These are phyloP conservation scores for Malacosoma neustria DNA, from an alignment of 2,888 invertebrate genomes.

Conservation along the genomic window DNA sequence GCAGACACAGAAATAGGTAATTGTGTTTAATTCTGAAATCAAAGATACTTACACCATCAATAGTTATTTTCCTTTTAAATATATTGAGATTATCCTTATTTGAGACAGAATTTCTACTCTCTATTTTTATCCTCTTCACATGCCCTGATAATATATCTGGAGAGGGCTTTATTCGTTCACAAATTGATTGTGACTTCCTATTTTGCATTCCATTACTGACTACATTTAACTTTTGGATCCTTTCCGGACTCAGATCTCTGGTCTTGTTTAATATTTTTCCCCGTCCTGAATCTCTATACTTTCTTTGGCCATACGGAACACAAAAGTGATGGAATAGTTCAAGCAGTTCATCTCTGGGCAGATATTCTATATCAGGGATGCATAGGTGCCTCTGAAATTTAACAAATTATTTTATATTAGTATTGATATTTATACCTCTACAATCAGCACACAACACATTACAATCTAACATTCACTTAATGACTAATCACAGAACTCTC, in stretches of 20 bases:
- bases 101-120: conserved; percentile 19
- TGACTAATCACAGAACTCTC: no score
- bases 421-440: no score
- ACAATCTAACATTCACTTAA: no score
- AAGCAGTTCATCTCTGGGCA: conserved; percentile 49
- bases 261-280: conserved; percentile 49
- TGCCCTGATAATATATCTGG: conserved; percentile 49
- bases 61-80: conserved; percentile 46
- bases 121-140: conserved; percentile 54
- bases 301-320: conserved; percentile 61
- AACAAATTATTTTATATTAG: conserved; percentile 10
- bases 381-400: conserved; percentile 45
- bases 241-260: conserved; percentile 39
- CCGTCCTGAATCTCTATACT: conserved; percentile 52
- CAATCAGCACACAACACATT: no score
- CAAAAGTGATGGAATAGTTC: conserved; percentile 59
- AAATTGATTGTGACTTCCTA: conserved; percentile 20
- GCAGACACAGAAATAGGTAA: no score
- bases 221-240: conserved; percentile 20
- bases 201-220: conserved; percentile 13
- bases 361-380: conserved; percentile 34
- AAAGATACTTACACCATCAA: conserved; percentile 52
- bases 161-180: conserved; percentile 45
- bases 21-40: no score
- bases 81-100: conserved; percentile 12